Evolutionary conservation across 2,113 vertebrate genomes (phyloP).

Genomic region (Cryptoleucopteryx plumbea): DNA sequence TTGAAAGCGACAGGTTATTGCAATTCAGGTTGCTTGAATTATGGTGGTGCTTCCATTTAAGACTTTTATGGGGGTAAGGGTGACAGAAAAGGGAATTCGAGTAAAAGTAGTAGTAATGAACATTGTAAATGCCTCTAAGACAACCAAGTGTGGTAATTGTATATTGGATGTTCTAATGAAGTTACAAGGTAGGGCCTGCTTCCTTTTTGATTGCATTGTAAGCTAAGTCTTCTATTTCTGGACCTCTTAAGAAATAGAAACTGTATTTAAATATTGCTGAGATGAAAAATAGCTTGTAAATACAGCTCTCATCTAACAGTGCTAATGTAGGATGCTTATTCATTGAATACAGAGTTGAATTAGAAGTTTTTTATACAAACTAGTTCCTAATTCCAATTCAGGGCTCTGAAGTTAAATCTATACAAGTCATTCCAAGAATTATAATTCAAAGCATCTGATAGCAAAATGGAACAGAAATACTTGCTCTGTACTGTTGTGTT

Average conservation of each 20-base stretch:
- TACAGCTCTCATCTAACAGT: neutral
- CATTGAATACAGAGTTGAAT: neutral
- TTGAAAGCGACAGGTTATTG: neutral
- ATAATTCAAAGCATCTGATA: neutral
- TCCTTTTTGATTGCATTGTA: neutral
- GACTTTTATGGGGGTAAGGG: neutral
- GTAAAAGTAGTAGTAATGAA: neutral
- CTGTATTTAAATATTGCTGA: neutral
- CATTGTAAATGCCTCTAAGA: neutral
- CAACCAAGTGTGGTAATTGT: neutral
- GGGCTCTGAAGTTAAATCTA: neutral
- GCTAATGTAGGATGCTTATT: neutral
- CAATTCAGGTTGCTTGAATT: neutral
- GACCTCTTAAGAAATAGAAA: neutral
- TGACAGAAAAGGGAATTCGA: neutral
- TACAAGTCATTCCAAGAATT: neutral
- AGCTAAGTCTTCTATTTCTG: neutral
- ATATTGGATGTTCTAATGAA: neutral
- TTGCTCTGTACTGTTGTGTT: neutral
- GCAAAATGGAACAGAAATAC: neutral
- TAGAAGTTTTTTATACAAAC: neutral
- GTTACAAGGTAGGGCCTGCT: neutral
- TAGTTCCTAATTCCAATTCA: neutral
- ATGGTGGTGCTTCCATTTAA: neutral
- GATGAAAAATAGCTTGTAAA: neutral